phyloP scores from a whole-genome alignment of 2,888 invertebrate species.

The Noctuana brunneofusca region DNA sequence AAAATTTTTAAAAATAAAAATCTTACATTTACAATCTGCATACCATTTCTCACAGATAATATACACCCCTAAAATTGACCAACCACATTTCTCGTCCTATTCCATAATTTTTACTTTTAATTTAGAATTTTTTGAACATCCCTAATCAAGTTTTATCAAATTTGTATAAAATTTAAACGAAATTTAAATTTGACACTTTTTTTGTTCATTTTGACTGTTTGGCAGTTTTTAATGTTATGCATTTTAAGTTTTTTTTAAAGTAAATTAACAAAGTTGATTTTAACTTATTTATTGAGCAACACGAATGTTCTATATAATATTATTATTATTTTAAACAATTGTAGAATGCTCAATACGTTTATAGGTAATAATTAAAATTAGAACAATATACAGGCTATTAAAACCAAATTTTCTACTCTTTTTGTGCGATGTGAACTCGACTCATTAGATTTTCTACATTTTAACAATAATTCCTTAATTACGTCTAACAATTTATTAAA shows the following conservation, averaged over 20 bases:
- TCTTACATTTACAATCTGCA: constrained; percentile 17
- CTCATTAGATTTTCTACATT: constrained; percentile 61
- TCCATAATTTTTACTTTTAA: constrained; percentile 53
- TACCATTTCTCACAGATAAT: constrained; percentile 18
- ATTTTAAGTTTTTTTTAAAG: background rate
- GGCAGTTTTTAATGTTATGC: constrained; percentile 16
- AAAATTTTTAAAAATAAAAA: constrained; percentile 31
- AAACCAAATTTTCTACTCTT: constrained; percentile 53
- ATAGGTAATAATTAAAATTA: constrained; percentile 35
- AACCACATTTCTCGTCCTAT: constrained; percentile 44
- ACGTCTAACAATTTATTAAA: constrained; percentile 62
- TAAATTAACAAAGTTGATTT: background rate
- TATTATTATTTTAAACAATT: background rate
- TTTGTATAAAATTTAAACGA: constrained; percentile 12
- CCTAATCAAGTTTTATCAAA: constrained; percentile 13
- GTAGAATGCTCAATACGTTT: constrained; percentile 14
- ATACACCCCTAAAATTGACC: constrained; percentile 70
- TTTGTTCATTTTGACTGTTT: constrained; percentile 12
- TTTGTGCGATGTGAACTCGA: constrained; percentile 78
- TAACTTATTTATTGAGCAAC: constrained; percentile 22
- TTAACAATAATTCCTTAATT: constrained; percentile 64
- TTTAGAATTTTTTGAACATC: constrained; percentile 57
- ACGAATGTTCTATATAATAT: constrained; percentile 6
- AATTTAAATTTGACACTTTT: constrained; percentile 20
- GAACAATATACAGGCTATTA: constrained; percentile 27